Evolutionary conservation across 2,888 invertebrate species (phyloP).

Genomic region (Zhengitettix transpicula): DNA sequence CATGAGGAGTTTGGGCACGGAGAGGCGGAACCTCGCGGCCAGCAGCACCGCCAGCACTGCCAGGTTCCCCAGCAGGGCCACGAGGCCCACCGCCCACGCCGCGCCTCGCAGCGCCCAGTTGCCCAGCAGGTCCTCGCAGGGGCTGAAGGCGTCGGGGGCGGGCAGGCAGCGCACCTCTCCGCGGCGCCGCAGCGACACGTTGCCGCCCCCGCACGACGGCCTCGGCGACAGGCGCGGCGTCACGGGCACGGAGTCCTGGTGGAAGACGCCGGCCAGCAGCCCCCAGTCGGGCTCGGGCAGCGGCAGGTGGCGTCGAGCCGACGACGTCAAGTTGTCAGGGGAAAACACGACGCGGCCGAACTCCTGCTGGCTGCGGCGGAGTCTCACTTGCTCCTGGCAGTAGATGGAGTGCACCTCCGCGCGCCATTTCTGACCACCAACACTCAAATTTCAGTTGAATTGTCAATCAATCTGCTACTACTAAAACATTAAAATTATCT

Average conservation of each 20-base stretch:
- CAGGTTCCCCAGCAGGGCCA: conserved; percentile 44
- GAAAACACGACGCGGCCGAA: conserved; percentile 11
- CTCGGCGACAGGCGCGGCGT: neutral
- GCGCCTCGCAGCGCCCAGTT: conserved; percentile 36
- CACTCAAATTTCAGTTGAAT: too few species aligned
- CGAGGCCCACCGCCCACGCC: conserved; percentile 41
- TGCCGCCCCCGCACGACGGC: conserved; percentile 1
- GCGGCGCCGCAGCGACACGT: conserved; percentile 16
- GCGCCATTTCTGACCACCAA: conserved; percentile 6
- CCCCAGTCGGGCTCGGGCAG: conserved; percentile 5
- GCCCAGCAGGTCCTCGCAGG: conserved; percentile 48
- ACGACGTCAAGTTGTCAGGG: conserved; percentile 10
- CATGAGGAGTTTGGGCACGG: conserved; percentile 42
- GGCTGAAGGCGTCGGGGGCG: conserved; percentile 42
- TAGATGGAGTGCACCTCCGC: conserved; percentile 11
- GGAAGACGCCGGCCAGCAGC: neutral
- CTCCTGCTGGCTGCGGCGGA: conserved; percentile 3
- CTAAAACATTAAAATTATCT: too few species aligned
- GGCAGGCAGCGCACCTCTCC: conserved; percentile 31
- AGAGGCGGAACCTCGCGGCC: conserved; percentile 30
- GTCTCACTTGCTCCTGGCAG: conserved; percentile 6
- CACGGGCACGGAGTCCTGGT: neutral
- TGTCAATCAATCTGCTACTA: too few species aligned
- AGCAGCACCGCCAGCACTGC: conserved; percentile 43
- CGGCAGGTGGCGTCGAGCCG: conserved; percentile 8